Conservation (phyloP, 2,888 invertebrate species). For the Polydesmus complanatus region DNA sequence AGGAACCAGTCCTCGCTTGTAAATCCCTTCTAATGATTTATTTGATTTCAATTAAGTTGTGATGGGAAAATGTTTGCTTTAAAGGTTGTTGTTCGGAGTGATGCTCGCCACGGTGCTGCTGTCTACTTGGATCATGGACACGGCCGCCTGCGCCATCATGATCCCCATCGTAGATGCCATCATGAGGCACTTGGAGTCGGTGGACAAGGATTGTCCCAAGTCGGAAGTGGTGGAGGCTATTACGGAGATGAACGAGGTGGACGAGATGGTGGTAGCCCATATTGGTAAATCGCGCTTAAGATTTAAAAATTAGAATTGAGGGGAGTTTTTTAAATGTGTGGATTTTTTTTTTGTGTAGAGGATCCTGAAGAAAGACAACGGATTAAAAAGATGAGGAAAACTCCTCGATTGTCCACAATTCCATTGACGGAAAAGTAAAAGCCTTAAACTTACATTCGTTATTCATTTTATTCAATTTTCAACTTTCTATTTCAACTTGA, state of each 20-base stretch:
- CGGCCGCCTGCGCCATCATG: conserved; percentile 39
- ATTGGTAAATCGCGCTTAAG: not conserved
- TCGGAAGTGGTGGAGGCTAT: not conserved
- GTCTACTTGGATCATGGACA: conserved; percentile 94
- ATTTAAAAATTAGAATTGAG: no score
- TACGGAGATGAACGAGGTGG: not conserved
- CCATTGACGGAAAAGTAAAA: not conserved
- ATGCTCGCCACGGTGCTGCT: conserved; percentile 81
- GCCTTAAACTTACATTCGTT: no score
- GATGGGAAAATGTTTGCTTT: no score
- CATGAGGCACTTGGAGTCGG: conserved; percentile 1
- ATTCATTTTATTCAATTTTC: no score
- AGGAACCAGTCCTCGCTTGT: conserved; percentile 15
- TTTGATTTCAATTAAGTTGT: not conserved
- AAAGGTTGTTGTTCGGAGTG: conserved; percentile 63
- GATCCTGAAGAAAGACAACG: not conserved
- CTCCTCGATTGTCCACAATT: not conserved
- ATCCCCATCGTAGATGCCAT: conserved; percentile 12
- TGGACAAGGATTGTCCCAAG: not conserved
- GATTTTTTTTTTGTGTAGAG: not conserved
- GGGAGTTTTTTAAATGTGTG: no score
- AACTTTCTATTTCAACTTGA: no score
- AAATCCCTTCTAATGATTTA: not conserved
- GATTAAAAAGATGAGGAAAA: not conserved
- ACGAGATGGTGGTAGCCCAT: not conserved